Evolutionary conservation across 2,888 invertebrate species (phyloP).

Genomic region (Parascotia fuliginaria): DNA sequence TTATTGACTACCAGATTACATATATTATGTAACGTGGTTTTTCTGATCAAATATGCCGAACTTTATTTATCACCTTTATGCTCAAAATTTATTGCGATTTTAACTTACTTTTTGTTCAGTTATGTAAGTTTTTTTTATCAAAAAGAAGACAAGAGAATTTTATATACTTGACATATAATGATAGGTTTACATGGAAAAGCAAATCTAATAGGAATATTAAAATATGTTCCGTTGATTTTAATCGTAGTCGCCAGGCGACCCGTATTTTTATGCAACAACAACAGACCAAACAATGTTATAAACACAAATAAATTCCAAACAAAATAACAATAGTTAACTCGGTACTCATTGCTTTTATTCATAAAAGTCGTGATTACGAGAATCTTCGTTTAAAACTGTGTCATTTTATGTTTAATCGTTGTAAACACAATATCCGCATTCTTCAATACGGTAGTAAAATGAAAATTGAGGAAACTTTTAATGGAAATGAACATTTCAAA

Average conservation of each 20-base stretch:
- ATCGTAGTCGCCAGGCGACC: constrained; percentile 14
- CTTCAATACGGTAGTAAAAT: constrained; percentile 29
- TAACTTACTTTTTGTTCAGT: too few relatives aligned
- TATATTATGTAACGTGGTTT: constrained; percentile 34
- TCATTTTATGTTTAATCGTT: constrained; percentile 18
- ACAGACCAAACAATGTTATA: too few relatives aligned
- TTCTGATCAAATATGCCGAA: constrained; percentile 37
- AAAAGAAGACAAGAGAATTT: constrained; percentile 1
- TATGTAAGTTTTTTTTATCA: neutral
- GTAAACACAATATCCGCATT: constrained; percentile 23
- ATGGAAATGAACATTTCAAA: constrained; percentile 57
- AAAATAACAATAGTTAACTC: neutral
- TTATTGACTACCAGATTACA: constrained; percentile 45
- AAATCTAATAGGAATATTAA: too few relatives aligned
- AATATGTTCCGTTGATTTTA: constrained; percentile 15
- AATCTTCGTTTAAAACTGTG: constrained; percentile 21
- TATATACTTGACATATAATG: neutral
- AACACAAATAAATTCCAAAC: neutral
- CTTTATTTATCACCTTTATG: constrained; percentile 34
- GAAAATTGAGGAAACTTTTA: constrained; percentile 52
- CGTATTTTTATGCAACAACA: constrained; percentile 16
- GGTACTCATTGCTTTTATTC: constrained; percentile 4
- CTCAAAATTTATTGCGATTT: constrained; percentile 13
- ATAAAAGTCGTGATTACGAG: constrained; percentile 22
- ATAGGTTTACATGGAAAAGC: neutral